Base-by-base conservation (phyloP, 2,797 vertebrate species). In the Hipposideros larvatus region DNA sequence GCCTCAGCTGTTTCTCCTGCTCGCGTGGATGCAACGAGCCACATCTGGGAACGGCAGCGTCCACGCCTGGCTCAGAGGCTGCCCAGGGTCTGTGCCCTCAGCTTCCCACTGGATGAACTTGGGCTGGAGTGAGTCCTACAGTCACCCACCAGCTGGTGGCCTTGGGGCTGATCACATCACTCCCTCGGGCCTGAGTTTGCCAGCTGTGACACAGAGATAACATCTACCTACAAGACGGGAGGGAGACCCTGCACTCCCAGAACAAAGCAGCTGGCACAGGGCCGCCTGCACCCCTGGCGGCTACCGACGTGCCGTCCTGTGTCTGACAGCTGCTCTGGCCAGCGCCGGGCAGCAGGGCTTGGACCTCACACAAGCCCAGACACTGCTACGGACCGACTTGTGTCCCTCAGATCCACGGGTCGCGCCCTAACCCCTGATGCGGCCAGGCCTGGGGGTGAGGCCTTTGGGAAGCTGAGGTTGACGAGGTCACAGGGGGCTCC, bases 381-480 rank as follows among this genome's bases (percentile, higher is more conserved):
- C 8, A n/a, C 55, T n/a, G 43, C 43, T 22, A 8, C 0, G 0
- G n/a, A 70, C 4, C 0, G 8, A 15, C 26, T 14, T 10, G 0
- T 28, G 70, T 26, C 3, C 74, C 28, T 55, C 37, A 18, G 10
- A 28, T 19, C 14, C 37, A 26, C 8, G 28, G 48, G 0, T 24
- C 22, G 79, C 41, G 59, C 8, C 65, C 10, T 16, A 15, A 48
- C 21, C 28, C 31, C 11, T 71, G 8, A 6, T 0, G 24, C 11
- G 21, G 59, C 61, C 5, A 28, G 28, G 13, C n/a, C 2, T 77
- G 18, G 37, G 71, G 13, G 28, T 1, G 3, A 43, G 24, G 24
- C 34, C 34, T 70, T 26, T 7, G 46, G 82, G 7, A 22, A 18
- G 31, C 15, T 37, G 1, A 0, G 22, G n/a, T 6, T 22, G 19